Evolutionary conservation across 2,888 invertebrate species (phyloP).

Genomic region (Hypomecis punctinalis): DNA sequence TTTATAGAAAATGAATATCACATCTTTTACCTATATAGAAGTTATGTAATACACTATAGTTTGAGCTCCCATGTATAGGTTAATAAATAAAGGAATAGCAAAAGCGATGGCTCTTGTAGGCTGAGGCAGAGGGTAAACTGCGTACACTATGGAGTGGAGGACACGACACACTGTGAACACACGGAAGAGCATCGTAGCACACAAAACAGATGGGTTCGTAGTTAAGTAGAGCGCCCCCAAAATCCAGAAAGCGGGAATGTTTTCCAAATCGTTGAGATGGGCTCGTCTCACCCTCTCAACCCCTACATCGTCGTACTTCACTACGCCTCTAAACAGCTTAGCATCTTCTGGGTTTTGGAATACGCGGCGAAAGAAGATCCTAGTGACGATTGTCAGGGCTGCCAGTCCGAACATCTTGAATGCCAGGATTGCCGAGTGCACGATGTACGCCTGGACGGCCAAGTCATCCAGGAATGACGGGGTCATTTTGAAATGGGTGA

Average conservation of each 20-base stretch:
- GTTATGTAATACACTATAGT: conserved; percentile 58
- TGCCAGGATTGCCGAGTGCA: conserved; percentile 68
- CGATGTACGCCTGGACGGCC: conserved; percentile 66
- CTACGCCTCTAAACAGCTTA: conserved; percentile 59
- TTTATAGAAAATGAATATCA: background rate
- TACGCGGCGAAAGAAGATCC: conserved; percentile 55
- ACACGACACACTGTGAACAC: conserved; percentile 83
- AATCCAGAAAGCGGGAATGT: conserved; percentile 87
- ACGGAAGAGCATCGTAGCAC: conserved; percentile 73
- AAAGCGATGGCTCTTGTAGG: conserved; percentile 74
- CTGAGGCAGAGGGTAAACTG: conserved; percentile 85
- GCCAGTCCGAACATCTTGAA: conserved; percentile 63
- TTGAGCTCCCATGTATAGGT: conserved; percentile 70
- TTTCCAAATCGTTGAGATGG: conserved; percentile 90
- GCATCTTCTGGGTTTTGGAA: conserved; percentile 72
- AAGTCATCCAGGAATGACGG: conserved; percentile 55
- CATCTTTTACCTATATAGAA: conserved; percentile 46
- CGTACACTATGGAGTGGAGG: conserved; percentile 87
- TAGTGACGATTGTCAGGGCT: conserved; percentile 56
- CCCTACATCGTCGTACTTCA: conserved; percentile 66
- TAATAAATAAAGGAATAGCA: conserved; percentile 56
- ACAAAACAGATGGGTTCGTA: conserved; percentile 79
- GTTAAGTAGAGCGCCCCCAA: conserved; percentile 86
- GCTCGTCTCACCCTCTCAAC: conserved; percentile 81
- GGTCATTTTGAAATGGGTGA: conserved; percentile 52